Evolutionary conservation across 2,113 vertebrate species (phyloP), one percentile per base, ranked within the genome.

Genomic region (Protobothrops mucrosquamatus): DNA sequence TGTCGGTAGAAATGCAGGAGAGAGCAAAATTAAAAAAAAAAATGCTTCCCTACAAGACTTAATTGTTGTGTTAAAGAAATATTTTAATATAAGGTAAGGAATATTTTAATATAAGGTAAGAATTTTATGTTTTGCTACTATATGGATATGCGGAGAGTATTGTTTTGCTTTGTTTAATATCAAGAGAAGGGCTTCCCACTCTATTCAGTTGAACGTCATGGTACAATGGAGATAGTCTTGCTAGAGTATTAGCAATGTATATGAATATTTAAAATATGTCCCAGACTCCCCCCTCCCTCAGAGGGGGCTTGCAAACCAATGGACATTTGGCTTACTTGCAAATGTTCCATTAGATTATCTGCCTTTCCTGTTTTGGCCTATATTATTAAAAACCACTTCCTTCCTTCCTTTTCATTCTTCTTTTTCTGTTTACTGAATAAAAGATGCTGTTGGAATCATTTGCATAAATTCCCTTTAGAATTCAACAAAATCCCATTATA

Each of bases 401-500:
- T 34, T 56, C 43, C 57, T 91, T 46, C 22, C 56, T 88, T 91
- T 74, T 88, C 91, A 9, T 93, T 92, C 26, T 46, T 64, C 54
- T 89, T 93, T 94, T 85, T 54, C 24, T 74, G 5, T 56, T 7
- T 64, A 95, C 95, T 81, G 20, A 92, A 95, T 93, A 93, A 24
- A 9, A 24, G 4, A 81, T 59, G 85, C 96, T 92, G 91, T 48
- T 91, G 29, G n/a, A 59, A 52, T 94, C 15, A 87, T 95, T 93
- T 64, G 92, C 92, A 0, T 91, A 34, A 94, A 95, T 96, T 91
- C 7, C 2, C 51, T 61, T 94, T 43, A 95, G 92, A 95, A 43
- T 87, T 94, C 91, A 39, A 0, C 0, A 85, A 48, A 74, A 46
- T 94, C 94, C 34, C 43, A 91, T 74, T 39, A 74, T 0, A 74